phyloP scores from a whole-genome alignment of 2,888 invertebrate species.

The Mythimna ferrago region DNA sequence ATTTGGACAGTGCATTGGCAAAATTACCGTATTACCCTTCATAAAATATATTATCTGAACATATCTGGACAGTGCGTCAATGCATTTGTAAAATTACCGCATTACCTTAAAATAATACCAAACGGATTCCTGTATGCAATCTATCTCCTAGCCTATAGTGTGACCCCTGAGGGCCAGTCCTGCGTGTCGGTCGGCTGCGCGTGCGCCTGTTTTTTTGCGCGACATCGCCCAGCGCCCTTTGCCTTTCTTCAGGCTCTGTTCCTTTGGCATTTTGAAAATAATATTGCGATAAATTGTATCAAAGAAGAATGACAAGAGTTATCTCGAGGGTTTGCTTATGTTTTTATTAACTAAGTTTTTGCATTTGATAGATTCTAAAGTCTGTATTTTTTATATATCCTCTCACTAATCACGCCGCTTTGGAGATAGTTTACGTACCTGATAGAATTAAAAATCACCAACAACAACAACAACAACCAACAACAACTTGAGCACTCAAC shows the following conservation, averaged over 20 bases:
- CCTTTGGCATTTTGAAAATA: slow-evolving; percentile 40
- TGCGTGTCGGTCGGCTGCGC: slow-evolving; percentile 46
- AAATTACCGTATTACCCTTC: not conserved
- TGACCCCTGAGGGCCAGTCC: slow-evolving; percentile 48
- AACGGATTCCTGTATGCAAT: not conserved
- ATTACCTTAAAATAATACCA: not conserved
- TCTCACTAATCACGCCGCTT: not conserved
- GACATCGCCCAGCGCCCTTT: slow-evolving; percentile 23
- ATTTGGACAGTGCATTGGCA: not conserved
- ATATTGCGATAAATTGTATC: slow-evolving; percentile 28
- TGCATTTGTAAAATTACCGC: not conserved
- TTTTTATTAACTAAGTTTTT: not conserved
- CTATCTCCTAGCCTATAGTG: slow-evolving; percentile 18
- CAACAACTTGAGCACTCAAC: not conserved
- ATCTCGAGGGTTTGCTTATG: not conserved
- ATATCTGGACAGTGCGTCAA: not conserved
- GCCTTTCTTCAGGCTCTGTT: not conserved
- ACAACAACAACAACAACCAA: too few species aligned
- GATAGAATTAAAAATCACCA: not conserved
- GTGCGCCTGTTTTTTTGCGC: slow-evolving; percentile 36
- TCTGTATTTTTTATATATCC: not conserved
- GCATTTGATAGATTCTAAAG: not conserved
- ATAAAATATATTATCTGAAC: not conserved
- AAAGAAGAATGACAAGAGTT: slow-evolving; percentile 3
- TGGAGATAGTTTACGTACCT: too few species aligned